These are phyloP conservation scores for Archocentrus centrarchus DNA, from an alignment of 2,113 vertebrate genomes.

Conservation along the genomic window DNA sequence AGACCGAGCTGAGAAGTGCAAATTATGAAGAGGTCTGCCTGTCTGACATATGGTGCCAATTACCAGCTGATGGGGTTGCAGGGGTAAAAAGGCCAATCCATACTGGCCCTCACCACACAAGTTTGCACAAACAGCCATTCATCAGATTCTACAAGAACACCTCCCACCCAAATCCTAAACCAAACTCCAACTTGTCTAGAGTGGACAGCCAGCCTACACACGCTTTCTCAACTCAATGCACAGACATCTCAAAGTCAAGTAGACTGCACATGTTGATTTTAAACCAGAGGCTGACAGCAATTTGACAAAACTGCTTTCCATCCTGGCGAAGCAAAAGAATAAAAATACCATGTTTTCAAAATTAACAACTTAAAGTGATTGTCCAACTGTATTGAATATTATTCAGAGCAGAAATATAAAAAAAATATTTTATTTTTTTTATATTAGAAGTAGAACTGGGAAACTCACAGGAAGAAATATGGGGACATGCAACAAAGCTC, in stretches of 20 bases:
- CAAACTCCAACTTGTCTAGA: constrained; percentile 60
- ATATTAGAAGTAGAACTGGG: background rate
- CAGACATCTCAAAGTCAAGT: constrained; percentile 50
- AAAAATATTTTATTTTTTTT: background rate
- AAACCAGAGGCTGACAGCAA: background rate
- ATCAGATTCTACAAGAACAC: constrained; percentile 53
- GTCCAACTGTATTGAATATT: background rate
- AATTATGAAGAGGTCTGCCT: constrained; percentile 52
- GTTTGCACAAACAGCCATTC: constrained; percentile 77
- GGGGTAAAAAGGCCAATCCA: constrained; percentile 75
- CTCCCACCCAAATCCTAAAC: constrained; percentile 69
- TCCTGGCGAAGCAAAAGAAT: background rate
- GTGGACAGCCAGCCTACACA: constrained; percentile 64
- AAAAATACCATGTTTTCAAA: background rate
- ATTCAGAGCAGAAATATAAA: background rate
- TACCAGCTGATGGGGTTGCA: constrained; percentile 66
- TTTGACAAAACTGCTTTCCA: background rate
- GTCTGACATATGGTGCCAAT: constrained; percentile 80
- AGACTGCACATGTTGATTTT: constrained; percentile 15
- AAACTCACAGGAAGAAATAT: background rate
- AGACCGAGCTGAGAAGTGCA: constrained; percentile 43
- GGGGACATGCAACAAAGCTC: background rate
- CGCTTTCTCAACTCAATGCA: constrained; percentile 40
- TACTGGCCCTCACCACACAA: constrained; percentile 70
- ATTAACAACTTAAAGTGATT: background rate